Conservation (phyloP, 2,113 vertebrate genomes). For the Leucosticte australis region DNA sequence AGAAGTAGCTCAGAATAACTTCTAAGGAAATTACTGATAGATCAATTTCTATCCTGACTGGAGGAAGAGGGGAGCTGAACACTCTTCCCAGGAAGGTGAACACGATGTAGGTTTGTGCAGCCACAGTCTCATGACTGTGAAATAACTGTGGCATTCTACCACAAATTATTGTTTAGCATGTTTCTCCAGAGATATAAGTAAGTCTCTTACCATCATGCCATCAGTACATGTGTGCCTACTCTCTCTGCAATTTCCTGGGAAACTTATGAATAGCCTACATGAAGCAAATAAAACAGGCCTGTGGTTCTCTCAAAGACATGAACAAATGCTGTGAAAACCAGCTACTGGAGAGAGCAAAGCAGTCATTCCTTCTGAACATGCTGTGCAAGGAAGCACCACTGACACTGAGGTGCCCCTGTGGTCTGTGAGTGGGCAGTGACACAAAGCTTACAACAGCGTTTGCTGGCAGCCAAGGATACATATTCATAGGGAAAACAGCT, state of each 20-base stretch:
- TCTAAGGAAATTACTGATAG: not conserved
- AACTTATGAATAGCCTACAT: not conserved
- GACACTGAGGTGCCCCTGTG: not conserved
- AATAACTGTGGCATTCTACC: accelerated
- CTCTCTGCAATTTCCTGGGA: accelerated
- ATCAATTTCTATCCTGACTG: not conserved
- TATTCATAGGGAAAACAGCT: not conserved
- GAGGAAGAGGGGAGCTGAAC: not conserved
- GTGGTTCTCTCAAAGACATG: not conserved
- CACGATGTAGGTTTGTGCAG: not conserved
- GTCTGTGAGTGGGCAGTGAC: not conserved
- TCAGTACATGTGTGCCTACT: not conserved
- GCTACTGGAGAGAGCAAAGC: not conserved
- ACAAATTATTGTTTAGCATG: not conserved
- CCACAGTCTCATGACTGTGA: not conserved
- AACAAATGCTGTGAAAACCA: not conserved
- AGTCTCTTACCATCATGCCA: not conserved
- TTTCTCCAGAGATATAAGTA: not conserved
- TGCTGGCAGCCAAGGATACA: not conserved
- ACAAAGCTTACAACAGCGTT: accelerated
- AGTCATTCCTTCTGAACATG: not conserved
- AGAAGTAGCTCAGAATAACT: not conserved
- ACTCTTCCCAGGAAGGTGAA: not conserved
- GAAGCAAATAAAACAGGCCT: not conserved
- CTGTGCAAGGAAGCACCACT: not conserved